These are phyloP conservation scores for Molossus molossus DNA, from an alignment of 2,797 vertebrate species.

Conservation along the genomic window DNA sequence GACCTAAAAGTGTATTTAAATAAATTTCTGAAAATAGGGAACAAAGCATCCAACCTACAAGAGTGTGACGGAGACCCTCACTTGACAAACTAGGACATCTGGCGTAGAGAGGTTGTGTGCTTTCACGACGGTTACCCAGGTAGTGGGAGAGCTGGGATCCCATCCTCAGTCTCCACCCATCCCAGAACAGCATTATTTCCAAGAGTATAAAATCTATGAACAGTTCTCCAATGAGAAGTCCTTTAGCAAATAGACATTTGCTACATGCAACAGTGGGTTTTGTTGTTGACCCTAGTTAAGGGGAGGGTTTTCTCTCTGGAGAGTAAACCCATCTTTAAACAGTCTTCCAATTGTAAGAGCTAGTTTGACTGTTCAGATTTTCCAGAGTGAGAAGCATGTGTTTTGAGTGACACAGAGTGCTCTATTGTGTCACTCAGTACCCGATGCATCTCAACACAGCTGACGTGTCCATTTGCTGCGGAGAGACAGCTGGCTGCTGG, in stretches of 20 bases:
- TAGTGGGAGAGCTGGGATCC: background rate
- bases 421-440: constrained; percentile 88
- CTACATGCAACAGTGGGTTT: background rate
- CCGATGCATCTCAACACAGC: constrained; percentile 90
- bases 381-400: constrained; percentile 84
- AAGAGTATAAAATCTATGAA: background rate
- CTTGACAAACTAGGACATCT: background rate
- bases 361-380: constrained; percentile 83
- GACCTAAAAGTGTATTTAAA: background rate
- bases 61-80: background rate
- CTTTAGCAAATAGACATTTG: background rate
- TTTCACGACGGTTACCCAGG: background rate
- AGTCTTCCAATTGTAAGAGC: constrained; percentile 86
- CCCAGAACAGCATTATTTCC: background rate
- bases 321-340: constrained; percentile 84
- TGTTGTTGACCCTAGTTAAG: background rate
- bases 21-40: constrained; percentile 26
- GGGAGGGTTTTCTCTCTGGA: background rate
- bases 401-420: constrained; percentile 88
- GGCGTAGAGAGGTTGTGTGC: background rate
- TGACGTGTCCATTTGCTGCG: constrained; percentile 92
- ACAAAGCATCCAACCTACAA: background rate
- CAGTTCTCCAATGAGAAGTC: background rate
- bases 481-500: constrained; percentile 91
- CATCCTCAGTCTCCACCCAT: background rate